Percentiles rank a stretch among this genome's conserved stretches.
Conservation (phyloP, 2,113 vertebrate genomes). For the Melanocharis versteri region DNA sequence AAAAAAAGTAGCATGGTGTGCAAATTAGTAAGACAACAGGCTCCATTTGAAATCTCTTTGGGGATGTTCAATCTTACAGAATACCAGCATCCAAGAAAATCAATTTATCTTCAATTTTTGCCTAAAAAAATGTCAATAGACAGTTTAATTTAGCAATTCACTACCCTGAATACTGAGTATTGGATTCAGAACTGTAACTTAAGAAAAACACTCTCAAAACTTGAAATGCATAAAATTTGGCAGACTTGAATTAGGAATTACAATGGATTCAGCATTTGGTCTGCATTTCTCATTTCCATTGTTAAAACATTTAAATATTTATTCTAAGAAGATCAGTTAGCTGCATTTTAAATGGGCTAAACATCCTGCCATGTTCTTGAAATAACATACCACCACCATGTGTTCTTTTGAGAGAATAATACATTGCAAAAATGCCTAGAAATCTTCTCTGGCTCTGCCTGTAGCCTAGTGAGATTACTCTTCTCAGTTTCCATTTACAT, state of each 20-base stretch:
- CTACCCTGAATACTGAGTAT: neutral
- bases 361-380: neutral
- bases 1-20: neutral
- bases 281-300: neutral
- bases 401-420: neutral
- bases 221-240: neutral
- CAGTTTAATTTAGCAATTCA: conserved; percentile 1
- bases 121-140: neutral
- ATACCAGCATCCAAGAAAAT: neutral
- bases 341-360: neutral
- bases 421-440: neutral
- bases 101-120: conserved; percentile 6
- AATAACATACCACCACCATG: neutral
- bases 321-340: neutral
- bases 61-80: neutral
- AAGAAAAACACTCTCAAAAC: neutral
- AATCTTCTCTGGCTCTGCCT: neutral
- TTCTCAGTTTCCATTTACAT: neutral
- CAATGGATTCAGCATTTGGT: neutral
- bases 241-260: neutral
- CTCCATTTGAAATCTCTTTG: conserved; percentile 4
- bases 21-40: conserved; percentile 14
- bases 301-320: neutral
- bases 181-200: neutral
- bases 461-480: neutral